Conservation (phyloP, 2,888 invertebrate species). For the Oasisia sp. region DNA sequence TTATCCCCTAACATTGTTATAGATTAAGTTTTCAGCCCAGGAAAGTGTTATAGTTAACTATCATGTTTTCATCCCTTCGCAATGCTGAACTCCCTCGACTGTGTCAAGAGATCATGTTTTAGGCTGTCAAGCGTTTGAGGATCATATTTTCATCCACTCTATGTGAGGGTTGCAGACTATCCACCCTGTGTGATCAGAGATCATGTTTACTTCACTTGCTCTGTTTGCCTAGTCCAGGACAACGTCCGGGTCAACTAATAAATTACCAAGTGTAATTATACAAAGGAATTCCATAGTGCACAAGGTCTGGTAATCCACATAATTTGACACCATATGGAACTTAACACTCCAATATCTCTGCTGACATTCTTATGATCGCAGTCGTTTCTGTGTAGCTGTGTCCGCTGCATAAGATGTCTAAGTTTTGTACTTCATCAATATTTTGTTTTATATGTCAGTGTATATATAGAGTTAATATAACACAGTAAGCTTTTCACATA, state of each 20-base stretch:
- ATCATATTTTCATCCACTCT: no score
- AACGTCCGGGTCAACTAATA: neutral
- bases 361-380: neutral
- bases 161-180: no score
- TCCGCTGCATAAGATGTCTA: neutral
- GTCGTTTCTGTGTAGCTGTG: neutral
- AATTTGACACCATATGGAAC: neutral
- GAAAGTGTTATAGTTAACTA: no score
- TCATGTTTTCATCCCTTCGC: no score
- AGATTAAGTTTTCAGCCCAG: no score
- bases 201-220: neutral
- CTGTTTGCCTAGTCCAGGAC: neutral
- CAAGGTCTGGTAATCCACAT: neutral
- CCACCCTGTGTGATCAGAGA: neutral
- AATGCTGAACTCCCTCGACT: no score
- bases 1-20: neutral
- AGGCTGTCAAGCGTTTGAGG: no score
- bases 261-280: neutral
- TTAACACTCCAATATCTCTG: neutral
- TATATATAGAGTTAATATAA: no score
- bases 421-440: neutral
- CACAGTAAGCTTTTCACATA: no score
- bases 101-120: no score
- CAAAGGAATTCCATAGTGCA: neutral
- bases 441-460: no score